Base-by-base conservation (phyloP, 2,888 invertebrate species). In the Eupithecia abbreviata region DNA sequence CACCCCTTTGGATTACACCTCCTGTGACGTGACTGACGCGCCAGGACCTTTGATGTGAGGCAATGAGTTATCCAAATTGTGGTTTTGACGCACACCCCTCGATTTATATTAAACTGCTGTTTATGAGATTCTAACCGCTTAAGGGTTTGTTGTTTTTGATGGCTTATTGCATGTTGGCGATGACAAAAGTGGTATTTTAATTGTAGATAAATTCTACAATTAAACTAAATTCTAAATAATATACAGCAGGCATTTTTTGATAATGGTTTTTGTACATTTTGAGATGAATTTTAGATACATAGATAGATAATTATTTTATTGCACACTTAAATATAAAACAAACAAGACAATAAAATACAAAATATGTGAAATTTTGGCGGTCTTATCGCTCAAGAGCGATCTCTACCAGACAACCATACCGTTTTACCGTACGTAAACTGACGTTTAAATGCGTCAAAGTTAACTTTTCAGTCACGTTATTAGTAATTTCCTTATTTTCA, bases 111-210 rank as follows among this genome's bases (percentile, higher is more conserved):
- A 82, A 79, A 80, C 79, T 79, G 76, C 81, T 80, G 81, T 79
- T 78, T 81, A 82, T 78, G 79, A 80, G 79, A 77, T 81, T 80
- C 77, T 78, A 82, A 81, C 85, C 85, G 82, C 83, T 83, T 85
- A 70, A 51, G 70, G 72, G 70, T 72, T 71, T 73, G 10, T 43
- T 74, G 74, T 58, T 72, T 72, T 66, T 75, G 68, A 73, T 73
- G 69, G 75, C 45, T 78, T 51, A 55, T 47, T 72, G 66, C 18
- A 2, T 73, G 72, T 43, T 47, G 47, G 9, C 69, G 45, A 10
- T 62, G 13, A 69, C 47, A 47, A 47, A 18, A 13, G 45, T 69
- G 47, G 45, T 15, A 0, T 5, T 30, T 68, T 47, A 47, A 68
- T 68, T 47, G 6, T 6, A 18, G 55, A 30, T 30, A 30, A 30